phyloP scores from a whole-genome alignment of 2,797 vertebrate genomes.

The Crossoptilon crossoptilon region DNA sequence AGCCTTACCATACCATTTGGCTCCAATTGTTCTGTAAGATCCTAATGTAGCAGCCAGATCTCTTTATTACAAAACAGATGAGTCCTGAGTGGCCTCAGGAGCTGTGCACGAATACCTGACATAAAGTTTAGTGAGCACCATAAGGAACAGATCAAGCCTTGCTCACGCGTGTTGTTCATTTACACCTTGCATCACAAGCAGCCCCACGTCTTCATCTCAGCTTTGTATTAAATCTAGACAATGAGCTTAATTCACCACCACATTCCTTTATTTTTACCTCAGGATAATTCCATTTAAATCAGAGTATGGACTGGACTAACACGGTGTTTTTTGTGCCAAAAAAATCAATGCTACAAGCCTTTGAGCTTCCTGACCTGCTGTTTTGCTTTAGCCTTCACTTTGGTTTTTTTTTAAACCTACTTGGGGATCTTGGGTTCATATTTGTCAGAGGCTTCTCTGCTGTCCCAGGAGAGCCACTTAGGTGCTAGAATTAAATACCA shows the following conservation, averaged over 20 bases:
- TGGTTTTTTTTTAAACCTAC: conserved; percentile 44
- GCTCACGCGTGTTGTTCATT: conserved; percentile 58
- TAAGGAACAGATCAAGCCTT: conserved; percentile 20
- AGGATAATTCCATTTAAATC: conserved; percentile 69
- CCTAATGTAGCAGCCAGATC: background rate
- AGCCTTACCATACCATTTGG: background rate
- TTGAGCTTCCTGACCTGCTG: conserved; percentile 73
- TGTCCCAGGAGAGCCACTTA: conserved; percentile 65
- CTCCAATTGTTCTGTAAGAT: background rate
- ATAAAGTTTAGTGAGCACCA: accelerated
- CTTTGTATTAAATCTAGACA: conserved; percentile 31
- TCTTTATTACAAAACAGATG: background rate
- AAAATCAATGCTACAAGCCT: conserved; percentile 59
- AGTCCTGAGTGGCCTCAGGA: background rate
- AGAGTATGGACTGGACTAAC: conserved; percentile 55
- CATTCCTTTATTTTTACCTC: conserved; percentile 72
- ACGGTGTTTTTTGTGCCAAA: conserved; percentile 60
- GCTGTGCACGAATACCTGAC: background rate
- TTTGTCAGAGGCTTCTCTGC: conserved; percentile 62
- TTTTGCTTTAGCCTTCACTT: conserved; percentile 68
- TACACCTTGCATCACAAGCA: conserved; percentile 34
- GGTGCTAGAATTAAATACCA: conserved; percentile 66
- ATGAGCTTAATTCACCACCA: conserved; percentile 50
- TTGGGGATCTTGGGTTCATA: conserved; percentile 50
- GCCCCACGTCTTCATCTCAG: conserved; percentile 14